Percentiles rank a stretch among this genome's conserved stretches.
Conservation (phyloP, 2,113 vertebrate genomes). For the Sapayoa aenigma region DNA sequence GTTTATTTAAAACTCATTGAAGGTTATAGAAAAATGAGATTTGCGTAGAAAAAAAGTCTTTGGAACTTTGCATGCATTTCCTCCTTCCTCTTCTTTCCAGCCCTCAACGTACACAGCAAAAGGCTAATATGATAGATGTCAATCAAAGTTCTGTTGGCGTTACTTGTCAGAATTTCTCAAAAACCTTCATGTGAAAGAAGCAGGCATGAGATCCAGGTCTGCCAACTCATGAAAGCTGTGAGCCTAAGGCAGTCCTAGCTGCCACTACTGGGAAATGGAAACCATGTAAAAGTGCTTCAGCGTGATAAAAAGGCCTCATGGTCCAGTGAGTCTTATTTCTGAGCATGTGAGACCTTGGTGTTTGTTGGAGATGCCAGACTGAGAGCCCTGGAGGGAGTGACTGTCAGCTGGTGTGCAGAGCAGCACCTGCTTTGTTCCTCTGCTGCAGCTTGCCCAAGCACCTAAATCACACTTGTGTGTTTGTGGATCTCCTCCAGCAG, state of each 20-base stretch:
- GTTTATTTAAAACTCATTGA: conserved; percentile 38
- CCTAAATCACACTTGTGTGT: not conserved
- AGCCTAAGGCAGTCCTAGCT: not conserved
- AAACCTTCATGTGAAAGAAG: not conserved
- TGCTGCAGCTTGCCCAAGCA: rapidly evolving
- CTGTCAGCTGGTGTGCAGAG: not conserved
- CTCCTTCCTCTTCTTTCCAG: not conserved
- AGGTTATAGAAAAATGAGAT: conserved; percentile 1
- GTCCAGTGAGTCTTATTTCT: not conserved
- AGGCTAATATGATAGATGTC: not conserved
- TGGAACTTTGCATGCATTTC: not conserved
- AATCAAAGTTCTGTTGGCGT: not conserved
- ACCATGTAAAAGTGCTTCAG: not conserved
- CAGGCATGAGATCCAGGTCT: not conserved
- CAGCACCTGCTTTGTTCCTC: not conserved
- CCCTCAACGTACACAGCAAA: not conserved
- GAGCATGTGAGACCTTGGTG: not conserved
- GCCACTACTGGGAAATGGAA: not conserved
- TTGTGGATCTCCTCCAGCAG: not conserved
- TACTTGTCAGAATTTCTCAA: not conserved
- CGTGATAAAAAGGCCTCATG: rapidly evolving
- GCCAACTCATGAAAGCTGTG: rapidly evolving
- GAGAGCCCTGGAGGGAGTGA: not conserved
- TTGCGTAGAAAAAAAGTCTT: not conserved
- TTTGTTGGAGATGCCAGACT: not conserved